phyloP scores from a whole-genome alignment of 2,888 invertebrate species.

The Tetragonula carbonaria region DNA sequence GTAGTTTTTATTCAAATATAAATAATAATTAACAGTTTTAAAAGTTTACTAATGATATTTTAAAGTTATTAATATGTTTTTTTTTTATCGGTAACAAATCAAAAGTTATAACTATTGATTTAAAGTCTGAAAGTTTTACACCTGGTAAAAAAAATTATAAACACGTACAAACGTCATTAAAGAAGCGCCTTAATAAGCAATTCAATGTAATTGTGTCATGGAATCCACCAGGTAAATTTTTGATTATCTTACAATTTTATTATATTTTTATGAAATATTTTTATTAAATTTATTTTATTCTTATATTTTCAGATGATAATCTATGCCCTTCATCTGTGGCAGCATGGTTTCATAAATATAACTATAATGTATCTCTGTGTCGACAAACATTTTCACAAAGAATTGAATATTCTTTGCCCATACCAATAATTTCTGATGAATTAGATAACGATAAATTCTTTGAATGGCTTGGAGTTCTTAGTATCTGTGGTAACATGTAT shows the following conservation, averaged over 20 bases:
- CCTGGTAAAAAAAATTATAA: conserved; percentile 85
- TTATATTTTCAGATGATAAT: conserved; percentile 76
- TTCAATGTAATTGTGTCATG: conserved; percentile 85
- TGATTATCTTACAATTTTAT: conserved; percentile 12
- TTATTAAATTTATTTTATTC: conserved; percentile 25
- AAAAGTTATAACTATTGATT: conserved; percentile 85
- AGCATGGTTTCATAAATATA: conserved; percentile 85
- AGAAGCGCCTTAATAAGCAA: conserved; percentile 79
- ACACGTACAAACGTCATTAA: conserved; percentile 81
- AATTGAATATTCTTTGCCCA: conserved; percentile 80
- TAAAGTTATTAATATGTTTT: conserved; percentile 19
- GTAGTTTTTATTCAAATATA: conserved; percentile 8
- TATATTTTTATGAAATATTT: conserved; percentile 8
- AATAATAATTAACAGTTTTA: conserved; percentile 7
- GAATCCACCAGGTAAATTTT: conserved; percentile 84
- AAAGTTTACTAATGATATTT: conserved; percentile 10
- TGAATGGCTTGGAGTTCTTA: conserved; percentile 86
- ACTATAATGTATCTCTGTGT: conserved; percentile 84
- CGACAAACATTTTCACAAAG: conserved; percentile 81
- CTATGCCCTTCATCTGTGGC: conserved; percentile 87
- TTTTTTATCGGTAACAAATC: conserved; percentile 60
- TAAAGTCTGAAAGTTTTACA: conserved; percentile 83
- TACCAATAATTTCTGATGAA: conserved; percentile 82
- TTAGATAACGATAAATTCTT: conserved; percentile 81
- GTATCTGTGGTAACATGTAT: conserved; percentile 83